A percentile compares a stretch with the other conserved stretches of the same genome.
Conservation (phyloP, 2,113 vertebrate species). For the Perca schrenkii region DNA sequence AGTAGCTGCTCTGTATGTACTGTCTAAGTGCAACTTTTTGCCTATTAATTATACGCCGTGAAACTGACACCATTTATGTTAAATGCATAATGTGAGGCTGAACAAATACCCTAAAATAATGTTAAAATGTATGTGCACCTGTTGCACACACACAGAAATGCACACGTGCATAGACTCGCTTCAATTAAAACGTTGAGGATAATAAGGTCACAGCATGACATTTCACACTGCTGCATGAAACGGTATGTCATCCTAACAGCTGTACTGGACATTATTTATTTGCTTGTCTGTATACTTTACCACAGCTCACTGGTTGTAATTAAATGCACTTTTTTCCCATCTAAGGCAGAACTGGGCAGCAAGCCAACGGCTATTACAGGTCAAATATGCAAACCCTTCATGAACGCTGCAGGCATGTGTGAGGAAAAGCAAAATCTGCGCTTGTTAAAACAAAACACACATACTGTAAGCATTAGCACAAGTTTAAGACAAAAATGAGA, state of each 20-base stretch:
- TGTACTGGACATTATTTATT: slow-evolving; percentile 11
- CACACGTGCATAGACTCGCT: background rate
- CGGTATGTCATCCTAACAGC: slow-evolving; percentile 11
- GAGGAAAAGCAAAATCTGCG: background rate
- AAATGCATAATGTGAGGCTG: background rate
- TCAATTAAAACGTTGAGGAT: slow-evolving; percentile 47
- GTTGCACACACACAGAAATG: background rate
- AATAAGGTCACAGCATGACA: slow-evolving; percentile 58
- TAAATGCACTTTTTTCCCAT: slow-evolving; percentile 17
- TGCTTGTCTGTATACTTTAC: slow-evolving; percentile 13
- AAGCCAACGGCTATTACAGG: slow-evolving; percentile 33
- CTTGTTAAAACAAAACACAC: background rate
- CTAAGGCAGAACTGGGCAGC: slow-evolving; percentile 8
- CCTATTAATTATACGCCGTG: background rate
- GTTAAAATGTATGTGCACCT: background rate
- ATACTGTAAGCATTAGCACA: background rate
- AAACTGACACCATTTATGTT: background rate
- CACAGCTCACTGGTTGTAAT: background rate
- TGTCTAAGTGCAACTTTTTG: slow-evolving; percentile 7
- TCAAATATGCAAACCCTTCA: slow-evolving; percentile 36
- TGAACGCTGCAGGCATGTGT: slow-evolving; percentile 7
- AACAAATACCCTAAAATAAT: background rate
- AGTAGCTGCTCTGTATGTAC: slow-evolving; percentile 19
- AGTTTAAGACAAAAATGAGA: slow-evolving; percentile 1
- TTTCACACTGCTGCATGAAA: slow-evolving; percentile 46